Evolutionary conservation across 2,113 vertebrate species (phyloP).

Genomic region (Willisornis vidua): DNA sequence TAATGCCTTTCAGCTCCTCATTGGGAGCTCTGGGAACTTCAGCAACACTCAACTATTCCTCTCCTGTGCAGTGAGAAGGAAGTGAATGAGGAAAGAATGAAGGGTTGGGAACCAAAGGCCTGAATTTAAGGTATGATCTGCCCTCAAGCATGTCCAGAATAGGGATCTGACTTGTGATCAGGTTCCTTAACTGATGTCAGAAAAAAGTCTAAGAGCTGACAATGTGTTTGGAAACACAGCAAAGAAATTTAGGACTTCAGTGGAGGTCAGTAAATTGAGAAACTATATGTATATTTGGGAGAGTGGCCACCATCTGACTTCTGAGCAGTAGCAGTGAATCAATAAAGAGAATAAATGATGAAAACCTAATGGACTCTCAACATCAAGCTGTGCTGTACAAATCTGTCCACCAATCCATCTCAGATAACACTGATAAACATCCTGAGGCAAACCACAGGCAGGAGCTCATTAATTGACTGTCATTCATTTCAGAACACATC

Average conservation of each 20-base stretch:
- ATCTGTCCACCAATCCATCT: background rate
- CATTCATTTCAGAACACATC: background rate
- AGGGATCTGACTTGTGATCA: background rate
- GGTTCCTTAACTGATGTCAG: background rate
- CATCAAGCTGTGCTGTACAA: background rate
- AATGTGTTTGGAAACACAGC: background rate
- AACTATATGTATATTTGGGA: background rate
- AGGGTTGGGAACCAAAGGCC: background rate
- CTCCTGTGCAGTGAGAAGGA: background rate
- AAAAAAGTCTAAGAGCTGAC: background rate
- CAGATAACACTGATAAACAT: background rate
- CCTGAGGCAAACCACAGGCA: background rate
- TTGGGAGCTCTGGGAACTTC: background rate
- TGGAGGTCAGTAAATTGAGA: background rate
- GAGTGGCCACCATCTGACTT: background rate
- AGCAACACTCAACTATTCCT: background rate
- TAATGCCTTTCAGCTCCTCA: background rate
- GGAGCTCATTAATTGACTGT: background rate
- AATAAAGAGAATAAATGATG: background rate
- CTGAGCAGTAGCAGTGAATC: background rate
- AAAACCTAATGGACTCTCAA: background rate
- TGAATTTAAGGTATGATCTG: background rate
- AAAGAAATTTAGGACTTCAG: background rate
- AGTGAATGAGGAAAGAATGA: background rate
- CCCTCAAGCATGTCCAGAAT: background rate